Percentiles rank a stretch among this genome's conserved stretches.
These are phyloP conservation scores for Hipposideros larvatus DNA, from an alignment of 2,797 vertebrate species.

Conservation along the genomic window DNA sequence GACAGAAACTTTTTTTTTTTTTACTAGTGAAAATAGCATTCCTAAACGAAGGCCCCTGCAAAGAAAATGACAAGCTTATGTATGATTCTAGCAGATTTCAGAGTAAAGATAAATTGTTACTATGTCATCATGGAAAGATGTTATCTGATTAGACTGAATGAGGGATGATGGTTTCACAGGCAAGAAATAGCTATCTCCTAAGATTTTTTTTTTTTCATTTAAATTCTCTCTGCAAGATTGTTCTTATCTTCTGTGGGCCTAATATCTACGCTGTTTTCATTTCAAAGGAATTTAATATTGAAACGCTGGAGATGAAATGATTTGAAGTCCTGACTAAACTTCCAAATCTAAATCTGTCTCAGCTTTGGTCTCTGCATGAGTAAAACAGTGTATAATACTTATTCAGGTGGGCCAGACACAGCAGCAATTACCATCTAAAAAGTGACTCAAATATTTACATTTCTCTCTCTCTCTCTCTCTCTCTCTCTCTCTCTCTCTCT, in stretches of 20 bases:
- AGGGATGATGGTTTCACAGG: background rate
- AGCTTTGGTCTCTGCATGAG: background rate
- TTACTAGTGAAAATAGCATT: background rate
- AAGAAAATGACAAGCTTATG: background rate
- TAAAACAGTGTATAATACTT: background rate
- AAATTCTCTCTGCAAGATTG: slow-evolving; percentile 45
- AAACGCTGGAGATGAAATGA: background rate
- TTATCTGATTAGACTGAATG: background rate
- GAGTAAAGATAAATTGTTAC: slow-evolving; percentile 3
- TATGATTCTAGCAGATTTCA: background rate
- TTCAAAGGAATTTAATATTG: slow-evolving; percentile 63
- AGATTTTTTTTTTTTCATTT: slow-evolving; percentile 32
- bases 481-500: background rate
- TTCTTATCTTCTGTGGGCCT: slow-evolving; percentile 59
- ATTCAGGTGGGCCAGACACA: background rate
- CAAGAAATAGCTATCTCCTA: background rate
- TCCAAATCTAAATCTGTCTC: background rate
- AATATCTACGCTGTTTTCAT: slow-evolving; percentile 52
- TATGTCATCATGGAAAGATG: background rate
- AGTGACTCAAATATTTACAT: background rate
- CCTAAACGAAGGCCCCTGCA: background rate
- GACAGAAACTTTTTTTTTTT: background rate
- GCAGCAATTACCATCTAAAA: background rate
- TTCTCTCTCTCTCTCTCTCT: background rate
- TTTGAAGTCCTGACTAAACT: background rate